phyloP scores from a whole-genome alignment of 2,797 vertebrate genomes.

The Ptychadena robeensis region DNA sequence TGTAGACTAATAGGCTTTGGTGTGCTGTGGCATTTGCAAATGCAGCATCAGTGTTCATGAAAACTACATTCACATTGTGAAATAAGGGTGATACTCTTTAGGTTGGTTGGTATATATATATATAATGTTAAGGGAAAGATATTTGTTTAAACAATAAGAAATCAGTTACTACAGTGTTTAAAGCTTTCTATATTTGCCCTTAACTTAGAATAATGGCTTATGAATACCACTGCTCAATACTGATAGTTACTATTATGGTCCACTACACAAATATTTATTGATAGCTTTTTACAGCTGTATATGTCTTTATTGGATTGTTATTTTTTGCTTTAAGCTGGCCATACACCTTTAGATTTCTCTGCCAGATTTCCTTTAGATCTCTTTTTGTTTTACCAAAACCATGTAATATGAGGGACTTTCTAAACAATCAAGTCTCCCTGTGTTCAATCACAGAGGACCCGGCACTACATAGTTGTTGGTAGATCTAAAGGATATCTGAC shows the following conservation, averaged over 20 bases:
- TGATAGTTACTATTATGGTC: conserved; percentile 1
- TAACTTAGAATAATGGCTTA: not conserved
- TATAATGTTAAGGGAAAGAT: too few relatives aligned
- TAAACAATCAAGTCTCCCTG: too few relatives aligned
- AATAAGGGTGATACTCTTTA: conserved; percentile 1
- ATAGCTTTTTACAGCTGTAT: not conserved
- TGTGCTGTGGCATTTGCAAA: conserved; percentile 10
- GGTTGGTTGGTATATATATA: too few relatives aligned
- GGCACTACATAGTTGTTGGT: too few relatives aligned
- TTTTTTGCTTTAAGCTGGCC: too few relatives aligned
- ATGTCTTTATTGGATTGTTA: too few relatives aligned
- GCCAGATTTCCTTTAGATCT: too few relatives aligned
- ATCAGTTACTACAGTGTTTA: not conserved
- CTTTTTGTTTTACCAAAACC: too few relatives aligned
- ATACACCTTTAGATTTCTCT: too few relatives aligned
- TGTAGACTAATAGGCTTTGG: conserved; percentile 25
- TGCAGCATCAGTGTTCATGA: not conserved
- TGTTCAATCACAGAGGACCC: too few relatives aligned
- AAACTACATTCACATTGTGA: not conserved
- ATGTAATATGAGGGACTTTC: too few relatives aligned
- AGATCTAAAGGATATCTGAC: too few relatives aligned
- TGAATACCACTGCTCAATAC: not conserved
- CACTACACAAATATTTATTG: conserved; percentile 4
- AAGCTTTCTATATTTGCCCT: not conserved
- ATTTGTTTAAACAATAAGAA: not conserved